Conservation (phyloP, 2,888 invertebrate genomes). For the Andricus curvator region DNA sequence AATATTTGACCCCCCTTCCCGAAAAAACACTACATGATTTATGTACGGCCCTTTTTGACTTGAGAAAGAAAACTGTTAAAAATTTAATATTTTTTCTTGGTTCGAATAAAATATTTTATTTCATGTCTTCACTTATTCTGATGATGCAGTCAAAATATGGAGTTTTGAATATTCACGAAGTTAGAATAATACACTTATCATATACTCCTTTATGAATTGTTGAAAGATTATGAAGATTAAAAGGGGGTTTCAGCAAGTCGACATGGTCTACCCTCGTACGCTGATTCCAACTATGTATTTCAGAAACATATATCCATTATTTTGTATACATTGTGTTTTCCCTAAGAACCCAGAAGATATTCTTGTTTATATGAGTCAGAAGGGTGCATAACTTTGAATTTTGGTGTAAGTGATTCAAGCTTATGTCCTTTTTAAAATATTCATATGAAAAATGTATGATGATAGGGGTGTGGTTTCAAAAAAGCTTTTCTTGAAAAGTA, state of each 20-base stretch:
- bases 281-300: conserved; percentile 8
- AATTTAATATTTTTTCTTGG: too few relatives aligned
- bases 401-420: background rate
- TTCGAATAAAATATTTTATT: too few relatives aligned
- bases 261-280: conserved; percentile 5
- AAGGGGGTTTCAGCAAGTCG: conserved; percentile 5
- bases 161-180: background rate
- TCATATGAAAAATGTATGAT: background rate
- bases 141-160: background rate
- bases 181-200: background rate
- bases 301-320: conserved; percentile 16
- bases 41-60: too few relatives aligned
- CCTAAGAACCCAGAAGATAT: conserved; percentile 1
- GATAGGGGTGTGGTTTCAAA: too few relatives aligned
- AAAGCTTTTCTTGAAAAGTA: too few relatives aligned
- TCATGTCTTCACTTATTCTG: too few relatives aligned
- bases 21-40: too few relatives aligned
- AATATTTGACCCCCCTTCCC: too few relatives aligned
- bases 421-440: too few relatives aligned
- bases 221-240: conserved; percentile 26
- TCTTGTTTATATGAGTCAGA: background rate
- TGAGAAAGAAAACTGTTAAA: too few relatives aligned
- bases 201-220: conserved; percentile 14
- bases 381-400: background rate
- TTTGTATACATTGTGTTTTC: conserved; percentile 8